These are phyloP conservation scores for Zaprionus vittiger DNA, from an alignment of 1,140 invertebrate species.

Conservation along the genomic window DNA sequence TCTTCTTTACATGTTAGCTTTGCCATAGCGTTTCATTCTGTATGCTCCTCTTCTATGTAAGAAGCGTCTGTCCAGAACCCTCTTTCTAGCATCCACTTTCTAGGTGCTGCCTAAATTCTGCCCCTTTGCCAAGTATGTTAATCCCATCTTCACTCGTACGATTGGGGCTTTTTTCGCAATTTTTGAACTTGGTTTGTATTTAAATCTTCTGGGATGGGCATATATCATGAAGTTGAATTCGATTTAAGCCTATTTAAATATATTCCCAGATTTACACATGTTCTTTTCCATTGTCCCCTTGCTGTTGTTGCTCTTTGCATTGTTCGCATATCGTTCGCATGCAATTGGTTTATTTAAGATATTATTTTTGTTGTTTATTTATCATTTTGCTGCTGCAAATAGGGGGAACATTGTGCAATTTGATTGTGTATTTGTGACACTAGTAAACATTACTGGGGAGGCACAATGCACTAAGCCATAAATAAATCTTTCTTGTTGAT, in stretches of 20 bases:
- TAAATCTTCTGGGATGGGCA: not conserved
- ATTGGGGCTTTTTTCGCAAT: too few species aligned
- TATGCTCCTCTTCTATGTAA: too few species aligned
- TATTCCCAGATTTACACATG: not conserved
- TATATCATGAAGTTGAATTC: not conserved
- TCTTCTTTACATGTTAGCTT: too few species aligned
- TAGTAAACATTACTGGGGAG: not conserved
- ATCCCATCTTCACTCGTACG: too few species aligned
- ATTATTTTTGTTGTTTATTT: conserved; percentile 10
- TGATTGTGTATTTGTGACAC: not conserved
- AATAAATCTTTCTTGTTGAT: not conserved
- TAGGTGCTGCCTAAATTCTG: too few species aligned
- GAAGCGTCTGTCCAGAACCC: too few species aligned
- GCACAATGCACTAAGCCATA: not conserved
- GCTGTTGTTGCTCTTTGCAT: not conserved
- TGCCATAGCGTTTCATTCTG: too few species aligned
- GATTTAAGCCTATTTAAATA: conserved; percentile 1
- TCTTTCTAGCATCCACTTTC: too few species aligned
- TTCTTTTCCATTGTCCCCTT: not conserved
- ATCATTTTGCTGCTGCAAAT: not conserved
- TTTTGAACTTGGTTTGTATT: not conserved
- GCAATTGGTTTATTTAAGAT: conserved; percentile 3
- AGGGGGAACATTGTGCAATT: not conserved
- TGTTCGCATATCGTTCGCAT: not conserved
- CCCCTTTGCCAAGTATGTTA: too few species aligned